Evolutionary conservation across 2,113 vertebrate species (phyloP).

Genomic region (Saccopteryx bilineata): DNA sequence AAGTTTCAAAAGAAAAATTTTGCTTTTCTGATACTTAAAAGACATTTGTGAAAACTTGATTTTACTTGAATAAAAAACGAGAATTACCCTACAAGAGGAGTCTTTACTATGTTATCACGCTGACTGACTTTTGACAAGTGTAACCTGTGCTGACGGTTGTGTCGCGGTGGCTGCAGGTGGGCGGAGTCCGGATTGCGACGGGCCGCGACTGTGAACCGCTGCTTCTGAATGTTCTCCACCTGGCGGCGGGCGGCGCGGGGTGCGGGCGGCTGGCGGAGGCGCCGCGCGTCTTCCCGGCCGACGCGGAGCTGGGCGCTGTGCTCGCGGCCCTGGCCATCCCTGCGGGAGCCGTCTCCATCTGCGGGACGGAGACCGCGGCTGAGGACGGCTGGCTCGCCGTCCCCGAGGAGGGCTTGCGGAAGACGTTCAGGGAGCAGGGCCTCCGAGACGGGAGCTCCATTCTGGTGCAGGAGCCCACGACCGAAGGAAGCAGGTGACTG

Average conservation of each 20-base stretch:
- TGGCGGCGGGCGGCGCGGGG: constrained; percentile 81
- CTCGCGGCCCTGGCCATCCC: constrained; percentile 82
- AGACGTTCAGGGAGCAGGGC: constrained; percentile 91
- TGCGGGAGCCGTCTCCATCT: constrained; percentile 85
- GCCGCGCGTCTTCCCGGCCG: constrained; percentile 81
- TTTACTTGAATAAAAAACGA: not conserved
- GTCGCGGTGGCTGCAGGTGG: constrained; percentile 88
- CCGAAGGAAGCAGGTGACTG: constrained; percentile 90
- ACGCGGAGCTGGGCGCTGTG: constrained; percentile 80
- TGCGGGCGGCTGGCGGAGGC: constrained; percentile 82
- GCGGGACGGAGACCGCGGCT: not conserved
- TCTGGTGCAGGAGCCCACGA: constrained; percentile 88
- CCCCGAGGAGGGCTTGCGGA: constrained; percentile 89
- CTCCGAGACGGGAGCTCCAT: constrained; percentile 92
- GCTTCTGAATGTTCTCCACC: constrained; percentile 91
- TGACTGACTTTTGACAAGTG: not conserved
- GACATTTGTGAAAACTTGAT: not conserved
- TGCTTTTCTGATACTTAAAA: not conserved
- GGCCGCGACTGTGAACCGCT: constrained; percentile 93
- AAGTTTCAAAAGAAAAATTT: not conserved
- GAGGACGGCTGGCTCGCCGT: constrained; percentile 90
- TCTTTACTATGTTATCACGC: not conserved
- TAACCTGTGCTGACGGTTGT: not conserved
- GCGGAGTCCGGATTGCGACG: constrained; percentile 87
- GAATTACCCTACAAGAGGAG: not conserved